These are phyloP conservation scores for Dendrocincla tyrannina DNA, from an alignment of 2,797 vertebrate species.

Conservation along the genomic window DNA sequence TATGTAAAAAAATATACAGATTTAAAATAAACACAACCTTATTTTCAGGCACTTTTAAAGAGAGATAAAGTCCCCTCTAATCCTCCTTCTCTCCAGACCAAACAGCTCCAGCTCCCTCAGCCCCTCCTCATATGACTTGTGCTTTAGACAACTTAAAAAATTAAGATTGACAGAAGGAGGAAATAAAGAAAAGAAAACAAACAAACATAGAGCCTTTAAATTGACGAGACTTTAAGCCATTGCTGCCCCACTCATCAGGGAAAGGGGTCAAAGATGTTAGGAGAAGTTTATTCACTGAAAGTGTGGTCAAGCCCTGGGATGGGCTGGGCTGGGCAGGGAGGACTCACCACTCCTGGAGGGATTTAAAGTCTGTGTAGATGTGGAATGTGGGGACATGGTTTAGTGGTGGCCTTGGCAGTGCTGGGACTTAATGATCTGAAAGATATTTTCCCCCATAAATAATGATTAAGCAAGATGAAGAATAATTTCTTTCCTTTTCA, in stretches of 20 bases:
- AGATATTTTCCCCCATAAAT: not conserved
- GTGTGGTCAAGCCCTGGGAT: not conserved
- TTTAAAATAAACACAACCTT: not conserved
- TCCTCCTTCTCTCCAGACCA: not conserved
- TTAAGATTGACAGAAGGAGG: not conserved
- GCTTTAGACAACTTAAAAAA: not conserved
- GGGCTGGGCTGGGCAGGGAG: not conserved
- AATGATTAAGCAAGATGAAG: not conserved
- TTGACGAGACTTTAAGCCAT: not conserved
- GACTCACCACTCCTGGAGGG: not conserved
- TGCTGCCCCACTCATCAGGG: not conserved
- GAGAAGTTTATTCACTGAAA: not conserved
- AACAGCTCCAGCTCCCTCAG: not conserved
- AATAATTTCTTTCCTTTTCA: not conserved
- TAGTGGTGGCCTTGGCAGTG: not conserved
- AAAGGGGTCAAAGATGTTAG: not conserved
- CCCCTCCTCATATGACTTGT: not conserved
- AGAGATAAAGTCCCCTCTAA: not conserved
- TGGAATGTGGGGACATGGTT: not conserved
- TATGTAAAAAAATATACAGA: not conserved
- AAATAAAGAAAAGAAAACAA: not conserved
- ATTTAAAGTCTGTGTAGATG: not conserved
- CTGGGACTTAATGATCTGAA: not conserved
- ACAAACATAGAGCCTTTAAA: not conserved
- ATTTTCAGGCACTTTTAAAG: not conserved